Conservation (phyloP, 2,797 vertebrate genomes). For the Bucorvus abyssinicus region DNA sequence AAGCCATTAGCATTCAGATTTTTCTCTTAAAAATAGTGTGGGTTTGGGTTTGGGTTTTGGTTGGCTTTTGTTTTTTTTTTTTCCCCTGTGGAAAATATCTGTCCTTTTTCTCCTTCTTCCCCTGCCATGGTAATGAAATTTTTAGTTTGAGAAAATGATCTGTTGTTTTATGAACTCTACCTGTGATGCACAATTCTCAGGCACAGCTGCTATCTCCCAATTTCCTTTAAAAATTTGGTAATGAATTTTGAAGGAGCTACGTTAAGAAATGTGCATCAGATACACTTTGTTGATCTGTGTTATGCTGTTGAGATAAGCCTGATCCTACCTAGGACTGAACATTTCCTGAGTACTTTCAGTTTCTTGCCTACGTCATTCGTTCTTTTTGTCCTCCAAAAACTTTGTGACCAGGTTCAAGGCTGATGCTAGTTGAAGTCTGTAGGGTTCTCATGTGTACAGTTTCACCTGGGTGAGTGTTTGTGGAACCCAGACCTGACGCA, state of each 20-base stretch:
- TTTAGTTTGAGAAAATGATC: background rate
- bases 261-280: background rate
- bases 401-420: background rate
- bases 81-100: background rate
- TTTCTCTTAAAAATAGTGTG: background rate
- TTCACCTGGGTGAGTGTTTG: background rate
- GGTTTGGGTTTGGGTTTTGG: no score
- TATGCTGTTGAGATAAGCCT: background rate
- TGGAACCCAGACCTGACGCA: background rate
- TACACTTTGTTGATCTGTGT: background rate
- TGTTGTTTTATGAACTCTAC: background rate
- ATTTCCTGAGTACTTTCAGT: background rate
- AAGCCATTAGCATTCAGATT: background rate
- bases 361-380: fast-evolving
- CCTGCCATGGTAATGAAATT: background rate
- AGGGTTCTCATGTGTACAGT: background rate
- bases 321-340: background rate
- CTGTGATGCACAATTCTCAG: background rate
- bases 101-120: background rate
- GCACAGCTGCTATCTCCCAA: background rate
- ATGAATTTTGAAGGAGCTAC: background rate
- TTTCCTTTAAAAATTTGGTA: background rate
- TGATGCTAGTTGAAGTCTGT: background rate
- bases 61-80: background rate
- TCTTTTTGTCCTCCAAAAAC: background rate